Percentiles rank a stretch among this genome's conserved stretches.
These are phyloP conservation scores for Cantharis lateralis DNA, from an alignment of 2,888 invertebrate genomes.

Conservation along the genomic window DNA sequence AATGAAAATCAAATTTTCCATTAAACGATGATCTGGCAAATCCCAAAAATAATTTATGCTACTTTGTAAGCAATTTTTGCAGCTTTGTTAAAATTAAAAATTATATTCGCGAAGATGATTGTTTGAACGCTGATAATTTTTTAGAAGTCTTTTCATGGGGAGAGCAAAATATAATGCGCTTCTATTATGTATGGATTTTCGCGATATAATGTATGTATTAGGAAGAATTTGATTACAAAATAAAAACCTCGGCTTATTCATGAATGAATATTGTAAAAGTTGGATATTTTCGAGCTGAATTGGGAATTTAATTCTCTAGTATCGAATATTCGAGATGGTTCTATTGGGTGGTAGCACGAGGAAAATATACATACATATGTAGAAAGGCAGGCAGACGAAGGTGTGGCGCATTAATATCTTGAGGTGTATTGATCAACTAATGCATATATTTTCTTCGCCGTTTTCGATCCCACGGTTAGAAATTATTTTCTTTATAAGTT, in stretches of 20 bases:
- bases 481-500: slow-evolving; percentile 44
- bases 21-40: background rate
- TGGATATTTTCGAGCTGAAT: slow-evolving; percentile 37
- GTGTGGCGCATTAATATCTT: slow-evolving; percentile 48
- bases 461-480: slow-evolving; percentile 47
- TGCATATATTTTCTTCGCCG: slow-evolving; percentile 46
- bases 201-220: background rate
- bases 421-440: slow-evolving; percentile 49
- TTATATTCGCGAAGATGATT: background rate
- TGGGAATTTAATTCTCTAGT: slow-evolving; percentile 28
- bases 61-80: background rate
- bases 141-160: background rate
- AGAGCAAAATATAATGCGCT: background rate
- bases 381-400: slow-evolving; percentile 38
- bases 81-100: background rate
- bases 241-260: slow-evolving; percentile 24
- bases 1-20: background rate
- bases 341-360: slow-evolving; percentile 45
- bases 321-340: slow-evolving; percentile 39
- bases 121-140: background rate
- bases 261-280: slow-evolving; percentile 31
- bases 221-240: slow-evolving; percentile 25
- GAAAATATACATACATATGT: slow-evolving; percentile 10
- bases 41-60: background rate
- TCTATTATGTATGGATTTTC: background rate